Conservation (phyloP, 2,797 vertebrate genomes). For the Lemur catta region DNA sequence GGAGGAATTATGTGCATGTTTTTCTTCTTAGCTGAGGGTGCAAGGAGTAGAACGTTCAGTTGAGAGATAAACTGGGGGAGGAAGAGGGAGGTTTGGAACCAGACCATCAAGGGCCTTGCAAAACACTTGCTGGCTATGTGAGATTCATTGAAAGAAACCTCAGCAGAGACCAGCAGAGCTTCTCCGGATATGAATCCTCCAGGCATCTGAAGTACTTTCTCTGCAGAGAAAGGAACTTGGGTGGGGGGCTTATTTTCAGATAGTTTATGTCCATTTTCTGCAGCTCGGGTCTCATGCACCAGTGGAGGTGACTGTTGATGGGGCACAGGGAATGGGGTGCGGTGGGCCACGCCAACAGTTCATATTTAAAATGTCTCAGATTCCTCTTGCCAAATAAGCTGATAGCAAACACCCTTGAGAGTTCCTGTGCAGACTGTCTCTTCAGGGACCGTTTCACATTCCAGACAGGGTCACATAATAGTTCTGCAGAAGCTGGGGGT, state of each 20-base stretch:
- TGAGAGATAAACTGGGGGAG: not conserved
- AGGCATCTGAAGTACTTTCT: not conserved
- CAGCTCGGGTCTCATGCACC: not conserved
- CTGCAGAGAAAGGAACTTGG: not conserved
- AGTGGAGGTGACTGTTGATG: slow-evolving; percentile 46
- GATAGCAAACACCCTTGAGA: slow-evolving; percentile 76
- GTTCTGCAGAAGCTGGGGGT: slow-evolving; percentile 68
- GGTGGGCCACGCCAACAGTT: slow-evolving; percentile 77
- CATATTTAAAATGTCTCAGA: slow-evolving; percentile 86
- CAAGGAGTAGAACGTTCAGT: not conserved
- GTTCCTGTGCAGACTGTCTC: slow-evolving; percentile 76
- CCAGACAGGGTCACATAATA: slow-evolving; percentile 75
- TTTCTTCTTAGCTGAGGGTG: not conserved
- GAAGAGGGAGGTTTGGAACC: not conserved
- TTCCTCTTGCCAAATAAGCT: slow-evolving; percentile 83
- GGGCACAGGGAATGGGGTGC: slow-evolving; percentile 54
- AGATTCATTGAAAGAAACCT: not conserved
- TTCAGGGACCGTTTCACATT: slow-evolving; percentile 78
- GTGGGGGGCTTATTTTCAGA: not conserved
- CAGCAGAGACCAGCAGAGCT: not conserved
- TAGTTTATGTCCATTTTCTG: not conserved
- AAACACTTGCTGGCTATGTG: not conserved
- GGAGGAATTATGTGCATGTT: not conserved
- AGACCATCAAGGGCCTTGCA: not conserved
- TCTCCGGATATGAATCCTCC: not conserved